Evolutionary conservation across 2,888 invertebrate species (phyloP), one percentile per base, ranked within the genome.

Genomic region (Minunthozetes semirufus): DNA sequence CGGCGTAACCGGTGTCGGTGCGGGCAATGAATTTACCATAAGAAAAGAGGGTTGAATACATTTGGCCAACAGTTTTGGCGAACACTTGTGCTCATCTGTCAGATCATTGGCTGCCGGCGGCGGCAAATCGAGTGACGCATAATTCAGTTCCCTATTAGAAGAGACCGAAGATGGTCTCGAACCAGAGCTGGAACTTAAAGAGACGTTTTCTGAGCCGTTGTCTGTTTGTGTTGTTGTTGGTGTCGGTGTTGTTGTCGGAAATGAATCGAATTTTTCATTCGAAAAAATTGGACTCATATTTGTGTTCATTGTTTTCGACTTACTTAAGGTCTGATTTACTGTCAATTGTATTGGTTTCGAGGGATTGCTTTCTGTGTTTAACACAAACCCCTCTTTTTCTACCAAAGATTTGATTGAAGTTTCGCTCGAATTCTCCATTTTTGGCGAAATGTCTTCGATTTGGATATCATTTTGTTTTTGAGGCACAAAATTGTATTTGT

Each of bases 51-150:
- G 5, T n/a, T 63, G 63, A 9, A 15, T 17, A 63, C n/a, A 63
- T 63, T 63, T 63, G 29, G 33, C 6, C 63, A 17, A 19, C 5
- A 22, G 42, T 42, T 42, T 6, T 42, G 42, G 19, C 53, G 19
- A n/a, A 11, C 5, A n/a, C 53, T 53, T 53, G 8, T 25, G 11
- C 22, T 59, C 59, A 4, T n/a, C 59, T 5, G 22, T 59, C 59
- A 22, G 27, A n/a, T 59, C 59, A 25, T 59, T 5, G 59, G 63
- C 9, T 11, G 63, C 15, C 27, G 53, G 13, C 8, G 63, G 27
- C 29, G 63, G 29, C 63, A 63, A 63, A 63, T 63, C 63, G 15
- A 63, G 63, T n/a, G 63, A 63, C 11, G 63, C 63, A n/a, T 63
- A 63, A 29, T 63, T 63, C 19, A 63, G 25, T 25, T 63, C 63